Base-by-base conservation (phyloP, 2,888 invertebrate genomes). In the Rotaria macrura region DNA sequence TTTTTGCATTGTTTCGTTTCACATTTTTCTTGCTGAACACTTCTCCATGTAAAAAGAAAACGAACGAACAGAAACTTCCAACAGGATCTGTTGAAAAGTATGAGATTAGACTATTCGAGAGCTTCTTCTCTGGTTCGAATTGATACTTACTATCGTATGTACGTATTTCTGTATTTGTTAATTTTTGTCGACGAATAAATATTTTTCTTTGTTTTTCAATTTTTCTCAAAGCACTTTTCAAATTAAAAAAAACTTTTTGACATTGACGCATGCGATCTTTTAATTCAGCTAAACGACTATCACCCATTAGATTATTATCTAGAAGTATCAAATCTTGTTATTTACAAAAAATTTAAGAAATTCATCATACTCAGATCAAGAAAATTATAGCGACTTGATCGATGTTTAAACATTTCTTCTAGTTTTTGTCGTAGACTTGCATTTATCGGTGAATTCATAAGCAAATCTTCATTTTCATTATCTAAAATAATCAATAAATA, bases 391-490 rank as follows among this genome's bases (percentile, higher is more conserved):
- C 79, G 40, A 25, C 79, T 79, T n/a, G 79, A 5, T 25, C 43
- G 79, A 43, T 43, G 17, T 43, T 79, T 79, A 43, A 79, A 79
- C 79, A 79, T 79, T 14, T 79, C 43, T 25, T 79, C 79, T 43
- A 79, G 12, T 79, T 79, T 40, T 40, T 79, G 43, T 1, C 43
- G 43, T n/a, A 79, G n/a, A 17, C 43, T 79, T 43, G 25, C 23
- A 12, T 43, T 79, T 12, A 43, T n/a, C 14, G 25, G 34, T 43
- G 79, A 79, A 79, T 79, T 79, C 43, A 17, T 12, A 25, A 14
- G 79, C 25, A n/a, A n/a, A 79, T 79, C 79, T 43, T 79, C 79
- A 79, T 79, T 79, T 79, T 79, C 79, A 43, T 79, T 43, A 43
- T 79, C 79, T 79, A 43, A 43, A n/a, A 79, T 38, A 1, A 38